A percentile compares a stretch with the other conserved stretches of the same genome.
Evolutionary conservation across 2,797 vertebrate genomes (phyloP).

Genomic region (Falco peregrinus): DNA sequence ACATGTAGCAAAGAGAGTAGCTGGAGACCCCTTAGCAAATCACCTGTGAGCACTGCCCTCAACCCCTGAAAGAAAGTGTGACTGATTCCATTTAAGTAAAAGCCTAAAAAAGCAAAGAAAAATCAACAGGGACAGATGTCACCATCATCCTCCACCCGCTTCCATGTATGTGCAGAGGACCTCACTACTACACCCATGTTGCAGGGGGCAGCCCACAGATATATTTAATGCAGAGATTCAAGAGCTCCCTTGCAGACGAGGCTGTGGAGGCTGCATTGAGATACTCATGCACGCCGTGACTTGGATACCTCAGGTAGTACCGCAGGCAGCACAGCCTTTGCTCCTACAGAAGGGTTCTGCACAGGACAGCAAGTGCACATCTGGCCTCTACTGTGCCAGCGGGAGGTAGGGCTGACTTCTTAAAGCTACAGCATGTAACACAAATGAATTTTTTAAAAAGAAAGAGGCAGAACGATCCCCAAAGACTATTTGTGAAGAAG

Average conservation of each 20-base stretch:
- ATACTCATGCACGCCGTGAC: neutral
- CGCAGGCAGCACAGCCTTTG: neutral
- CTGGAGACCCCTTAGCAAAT: neutral
- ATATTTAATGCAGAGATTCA: neutral
- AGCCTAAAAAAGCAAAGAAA: neutral
- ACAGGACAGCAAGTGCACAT: neutral
- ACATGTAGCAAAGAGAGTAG: neutral
- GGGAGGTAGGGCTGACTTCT: neutral
- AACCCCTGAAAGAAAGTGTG: neutral
- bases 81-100: neutral
- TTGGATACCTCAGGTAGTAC: neutral
- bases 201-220: neutral
- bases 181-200: neutral
- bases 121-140: neutral
- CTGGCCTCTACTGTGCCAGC: neutral
- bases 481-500: neutral
- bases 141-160: neutral
- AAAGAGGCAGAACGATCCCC: neutral
- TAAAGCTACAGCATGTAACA: neutral
- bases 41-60: neutral
- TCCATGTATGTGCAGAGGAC: neutral
- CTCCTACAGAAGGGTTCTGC: neutral
- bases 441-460: neutral
- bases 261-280: neutral
- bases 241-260: neutral